These are phyloP conservation scores for Oncopodura yosiiana DNA, from an alignment of 1,140 invertebrate genomes.

Conservation along the genomic window DNA sequence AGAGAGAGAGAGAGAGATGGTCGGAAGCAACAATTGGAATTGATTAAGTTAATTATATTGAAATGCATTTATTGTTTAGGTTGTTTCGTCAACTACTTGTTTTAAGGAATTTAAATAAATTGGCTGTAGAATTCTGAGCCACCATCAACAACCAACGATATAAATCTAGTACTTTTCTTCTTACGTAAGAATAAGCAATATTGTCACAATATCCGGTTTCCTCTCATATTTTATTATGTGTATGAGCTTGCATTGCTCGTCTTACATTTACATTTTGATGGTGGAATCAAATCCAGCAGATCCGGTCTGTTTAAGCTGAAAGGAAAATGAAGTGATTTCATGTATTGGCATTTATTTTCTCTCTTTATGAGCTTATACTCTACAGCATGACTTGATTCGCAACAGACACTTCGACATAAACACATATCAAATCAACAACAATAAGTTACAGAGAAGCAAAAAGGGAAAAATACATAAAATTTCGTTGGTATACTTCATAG, in stretches of 20 bases:
- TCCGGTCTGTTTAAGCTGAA: not conserved
- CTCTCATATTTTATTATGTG: no score
- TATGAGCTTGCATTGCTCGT: no score
- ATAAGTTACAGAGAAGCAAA: not conserved
- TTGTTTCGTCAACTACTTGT: not conserved
- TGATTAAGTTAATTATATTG: slow-evolving; percentile 27
- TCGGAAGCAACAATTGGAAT: slow-evolving; percentile 22
- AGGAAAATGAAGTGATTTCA: no score
- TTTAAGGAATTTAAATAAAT: not conserved
- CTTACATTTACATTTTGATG: slow-evolving; percentile 24
- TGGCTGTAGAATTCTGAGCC: not conserved
- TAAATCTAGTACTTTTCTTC: not conserved
- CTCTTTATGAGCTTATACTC: not conserved
- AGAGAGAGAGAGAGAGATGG: no score
- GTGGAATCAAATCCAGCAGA: slow-evolving; percentile 1
- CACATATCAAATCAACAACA: no score
- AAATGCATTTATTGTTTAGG: slow-evolving; percentile 7
- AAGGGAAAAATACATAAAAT: slow-evolving; percentile 5
- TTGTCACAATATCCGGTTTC: slow-evolving; percentile 24
- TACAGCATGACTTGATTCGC: no score
- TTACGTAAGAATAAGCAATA: slow-evolving; percentile 6
- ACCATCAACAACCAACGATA: not conserved
- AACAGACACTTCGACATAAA: no score
- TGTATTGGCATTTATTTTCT: no score
- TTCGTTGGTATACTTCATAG: no score